These are phyloP conservation scores for Pseudoatta argentina DNA, from an alignment of 1,140 invertebrate species.

Conservation along the genomic window DNA sequence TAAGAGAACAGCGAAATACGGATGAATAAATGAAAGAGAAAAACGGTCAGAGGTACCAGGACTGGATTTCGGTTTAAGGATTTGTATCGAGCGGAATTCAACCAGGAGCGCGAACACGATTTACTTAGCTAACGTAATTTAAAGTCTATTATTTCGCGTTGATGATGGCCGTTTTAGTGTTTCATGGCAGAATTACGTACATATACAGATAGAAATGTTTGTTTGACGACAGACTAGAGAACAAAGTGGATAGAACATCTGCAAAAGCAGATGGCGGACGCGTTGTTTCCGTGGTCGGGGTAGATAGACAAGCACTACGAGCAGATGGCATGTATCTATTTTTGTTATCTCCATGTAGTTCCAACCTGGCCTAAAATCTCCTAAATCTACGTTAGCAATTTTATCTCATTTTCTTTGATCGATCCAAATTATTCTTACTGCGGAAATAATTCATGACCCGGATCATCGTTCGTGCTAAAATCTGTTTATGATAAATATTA, in stretches of 20 bases:
- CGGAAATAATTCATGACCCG: constrained; percentile 29
- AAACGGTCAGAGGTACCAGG: constrained; percentile 7
- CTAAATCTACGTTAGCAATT: constrained; percentile 10
- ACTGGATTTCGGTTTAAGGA: constrained; percentile 45
- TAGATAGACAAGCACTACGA: constrained; percentile 37
- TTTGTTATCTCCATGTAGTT: constrained; percentile 66
- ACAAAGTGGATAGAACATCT: constrained; percentile 69
- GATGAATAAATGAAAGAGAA: constrained; percentile 34
- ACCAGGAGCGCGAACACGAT: not conserved
- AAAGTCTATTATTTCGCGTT: constrained; percentile 52
- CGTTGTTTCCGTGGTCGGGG: constrained; percentile 45
- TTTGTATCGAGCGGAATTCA: constrained; percentile 21
- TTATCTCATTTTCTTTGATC: constrained; percentile 37
- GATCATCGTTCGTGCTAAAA: constrained; percentile 17
- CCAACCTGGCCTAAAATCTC: constrained; percentile 52
- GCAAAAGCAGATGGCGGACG: constrained; percentile 72
- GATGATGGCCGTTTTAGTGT: not conserved
- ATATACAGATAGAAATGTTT: constrained; percentile 60
- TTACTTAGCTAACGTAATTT: constrained; percentile 41
- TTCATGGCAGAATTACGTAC: constrained; percentile 23
- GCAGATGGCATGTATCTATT: constrained; percentile 67
- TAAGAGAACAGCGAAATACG: constrained; percentile 34
- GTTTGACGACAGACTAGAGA: constrained; percentile 15
- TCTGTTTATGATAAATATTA: constrained; percentile 41
- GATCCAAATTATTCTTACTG: constrained; percentile 19